A percentile compares a stretch with the other conserved stretches of the same genome.
These are phyloP conservation scores for Pipra filicauda DNA, from an alignment of 2,113 vertebrate species.

Conservation along the genomic window DNA sequence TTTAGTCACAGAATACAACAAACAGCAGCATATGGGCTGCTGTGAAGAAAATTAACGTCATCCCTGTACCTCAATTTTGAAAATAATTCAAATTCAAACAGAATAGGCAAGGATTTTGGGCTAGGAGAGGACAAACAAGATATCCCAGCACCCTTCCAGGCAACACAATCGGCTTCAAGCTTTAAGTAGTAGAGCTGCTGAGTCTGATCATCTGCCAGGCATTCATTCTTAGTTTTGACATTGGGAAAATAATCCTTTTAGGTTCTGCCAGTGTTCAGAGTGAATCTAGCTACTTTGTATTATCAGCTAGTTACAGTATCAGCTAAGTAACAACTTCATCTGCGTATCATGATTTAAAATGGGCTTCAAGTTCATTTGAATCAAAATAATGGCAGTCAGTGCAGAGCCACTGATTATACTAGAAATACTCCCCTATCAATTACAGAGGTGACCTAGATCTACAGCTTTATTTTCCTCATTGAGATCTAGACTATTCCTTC, in stretches of 20 bases:
- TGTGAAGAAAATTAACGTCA: not conserved
- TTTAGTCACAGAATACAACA: not conserved
- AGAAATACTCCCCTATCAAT: fast-evolving
- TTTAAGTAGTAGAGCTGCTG: not conserved
- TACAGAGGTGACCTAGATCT: not conserved
- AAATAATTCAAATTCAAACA: not conserved
- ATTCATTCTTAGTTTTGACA: not conserved
- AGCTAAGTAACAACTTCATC: not conserved
- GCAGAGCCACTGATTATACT: not conserved
- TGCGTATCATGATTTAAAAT: fast-evolving
- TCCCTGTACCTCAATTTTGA: not conserved
- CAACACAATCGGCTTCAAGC: not conserved
- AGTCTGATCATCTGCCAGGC: not conserved
- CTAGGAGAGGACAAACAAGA: not conserved
- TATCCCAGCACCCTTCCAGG: not conserved
- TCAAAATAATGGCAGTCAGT: not conserved
- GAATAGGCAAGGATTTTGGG: not conserved
- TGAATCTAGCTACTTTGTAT: not conserved
- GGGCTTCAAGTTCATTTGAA: not conserved
- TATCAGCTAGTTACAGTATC: not conserved
- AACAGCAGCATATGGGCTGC: not conserved
- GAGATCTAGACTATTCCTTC: not conserved
- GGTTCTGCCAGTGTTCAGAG: not conserved
- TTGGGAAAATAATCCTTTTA: not conserved
- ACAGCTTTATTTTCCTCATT: not conserved